Evolutionary conservation across 2,797 vertebrate genomes (phyloP), one percentile per base, ranked within the genome.

Genomic region (Pseudomugil tenellus): DNA sequence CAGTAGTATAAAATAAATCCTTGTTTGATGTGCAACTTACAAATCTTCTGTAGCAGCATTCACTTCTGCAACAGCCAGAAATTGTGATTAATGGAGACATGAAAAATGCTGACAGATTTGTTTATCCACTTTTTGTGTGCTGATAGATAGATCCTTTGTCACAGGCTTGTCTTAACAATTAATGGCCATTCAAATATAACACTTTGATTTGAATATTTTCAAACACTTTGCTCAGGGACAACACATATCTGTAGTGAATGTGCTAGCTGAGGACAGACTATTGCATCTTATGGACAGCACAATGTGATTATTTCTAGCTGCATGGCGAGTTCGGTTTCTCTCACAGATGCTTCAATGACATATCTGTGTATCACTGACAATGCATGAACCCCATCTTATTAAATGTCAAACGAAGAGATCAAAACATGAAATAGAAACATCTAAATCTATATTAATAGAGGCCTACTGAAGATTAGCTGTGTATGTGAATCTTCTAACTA

Each of bases 141-240:
- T 86, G 77, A 85, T 78, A 39, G 65, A 87, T 83, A 34, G 59
- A 69, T 71, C 70, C 78, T 71, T 65, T 79, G 63, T 72, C 52
- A 23, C 8, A 31, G 32, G 49, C 70, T 78, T 70, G 70, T 63
- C 72, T 70, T 67, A 23, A 78, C 13, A 32, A 6, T 81, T 57
- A 65, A 65, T 53, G 43, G 61, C 53, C 66, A 86, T 84, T 88
- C 70, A 76, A 71, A 79, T 43, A 75, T 43, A 69, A 76, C 65
- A 58, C 81, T 73, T 70, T 67, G 37, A 66, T 80, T 71, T 76
- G 25, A 77, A 68, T 63, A 78, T 77, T 12, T 54, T 35, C 61
- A 68, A 63, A 49, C 53, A 72, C 70, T 49, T 55, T 69, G 58
- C 70, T 71, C 51, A 75, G 46, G 52, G 59, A 83, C 64, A 35